Conservation (phyloP, 2,113 vertebrate species). For the Ondatra zibethicus region DNA sequence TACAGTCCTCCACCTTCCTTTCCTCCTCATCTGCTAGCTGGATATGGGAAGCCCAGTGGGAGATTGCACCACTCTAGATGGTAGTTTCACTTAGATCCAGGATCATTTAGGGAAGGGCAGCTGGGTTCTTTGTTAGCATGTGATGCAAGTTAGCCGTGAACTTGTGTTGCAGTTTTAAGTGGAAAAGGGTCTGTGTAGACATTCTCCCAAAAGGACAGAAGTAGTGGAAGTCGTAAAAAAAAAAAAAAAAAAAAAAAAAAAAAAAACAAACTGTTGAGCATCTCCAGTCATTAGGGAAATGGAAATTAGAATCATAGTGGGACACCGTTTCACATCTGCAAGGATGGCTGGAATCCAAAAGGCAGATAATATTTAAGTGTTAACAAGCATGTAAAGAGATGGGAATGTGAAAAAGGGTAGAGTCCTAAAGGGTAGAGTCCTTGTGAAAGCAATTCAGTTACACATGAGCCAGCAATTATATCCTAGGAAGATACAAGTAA, state of each 20-base stretch:
- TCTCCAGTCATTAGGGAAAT: neutral
- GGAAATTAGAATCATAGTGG: slow-evolving; percentile 5
- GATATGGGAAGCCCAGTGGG: neutral
- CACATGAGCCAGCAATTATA: neutral
- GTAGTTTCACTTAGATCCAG: neutral
- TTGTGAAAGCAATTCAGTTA: neutral
- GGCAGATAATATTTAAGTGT: neutral
- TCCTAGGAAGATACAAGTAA: neutral
- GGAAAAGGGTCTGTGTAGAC: neutral
- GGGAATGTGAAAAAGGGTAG: neutral
- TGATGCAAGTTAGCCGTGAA: neutral
- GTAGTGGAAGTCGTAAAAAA: neutral
- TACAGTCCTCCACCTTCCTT: neutral
- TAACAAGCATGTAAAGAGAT: neutral
- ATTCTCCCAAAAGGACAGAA: neutral
- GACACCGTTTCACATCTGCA: neutral
- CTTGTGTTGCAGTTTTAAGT: neutral
- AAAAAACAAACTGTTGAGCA: neutral
- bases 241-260: neutral
- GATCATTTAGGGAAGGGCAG: neutral
- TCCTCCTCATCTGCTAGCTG: neutral
- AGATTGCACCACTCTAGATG: neutral
- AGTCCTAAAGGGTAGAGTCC: neutral
- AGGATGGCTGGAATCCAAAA: neutral
- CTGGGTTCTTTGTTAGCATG: neutral